A percentile compares a stretch with the other conserved stretches of the same genome.
phyloP scores from a whole-genome alignment of 2,113 vertebrate species.

The Phaethon lepturus region DNA sequence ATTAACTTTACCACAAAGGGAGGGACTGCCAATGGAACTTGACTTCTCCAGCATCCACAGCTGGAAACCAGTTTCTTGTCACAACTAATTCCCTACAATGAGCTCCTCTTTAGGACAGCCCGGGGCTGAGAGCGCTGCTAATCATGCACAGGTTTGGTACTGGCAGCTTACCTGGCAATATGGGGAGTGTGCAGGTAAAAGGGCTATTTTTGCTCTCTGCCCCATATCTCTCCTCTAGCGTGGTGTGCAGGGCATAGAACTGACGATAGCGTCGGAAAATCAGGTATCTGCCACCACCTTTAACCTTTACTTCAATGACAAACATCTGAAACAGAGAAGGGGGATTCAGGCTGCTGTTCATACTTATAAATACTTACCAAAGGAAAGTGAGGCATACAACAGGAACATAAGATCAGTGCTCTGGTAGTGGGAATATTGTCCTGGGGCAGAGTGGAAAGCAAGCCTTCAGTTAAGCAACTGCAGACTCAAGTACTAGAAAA shows the following conservation, averaged over 20 bases:
- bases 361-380: background rate
- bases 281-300: constrained; percentile 90
- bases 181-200: constrained; percentile 82
- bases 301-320: constrained; percentile 93
- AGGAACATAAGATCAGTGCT: background rate
- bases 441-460: background rate
- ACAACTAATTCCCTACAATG: background rate
- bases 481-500: background rate
- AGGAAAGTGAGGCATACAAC: background rate
- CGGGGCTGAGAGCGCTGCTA: background rate
- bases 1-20: background rate
- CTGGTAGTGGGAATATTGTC: background rate
- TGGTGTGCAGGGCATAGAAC: constrained; percentile 86
- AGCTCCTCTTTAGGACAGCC: background rate
- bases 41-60: background rate
- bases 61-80: background rate
- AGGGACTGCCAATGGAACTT: background rate
- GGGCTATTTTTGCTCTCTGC: constrained; percentile 68
- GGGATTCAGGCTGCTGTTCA: background rate
- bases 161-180: constrained; percentile 83
- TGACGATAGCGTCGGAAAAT: constrained; percentile 92
- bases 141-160: background rate
- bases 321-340: constrained; percentile 79
- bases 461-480: background rate
- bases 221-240: constrained; percentile 86